phyloP scores from a whole-genome alignment of 2,888 invertebrate genomes.

The Phengaris arion region DNA sequence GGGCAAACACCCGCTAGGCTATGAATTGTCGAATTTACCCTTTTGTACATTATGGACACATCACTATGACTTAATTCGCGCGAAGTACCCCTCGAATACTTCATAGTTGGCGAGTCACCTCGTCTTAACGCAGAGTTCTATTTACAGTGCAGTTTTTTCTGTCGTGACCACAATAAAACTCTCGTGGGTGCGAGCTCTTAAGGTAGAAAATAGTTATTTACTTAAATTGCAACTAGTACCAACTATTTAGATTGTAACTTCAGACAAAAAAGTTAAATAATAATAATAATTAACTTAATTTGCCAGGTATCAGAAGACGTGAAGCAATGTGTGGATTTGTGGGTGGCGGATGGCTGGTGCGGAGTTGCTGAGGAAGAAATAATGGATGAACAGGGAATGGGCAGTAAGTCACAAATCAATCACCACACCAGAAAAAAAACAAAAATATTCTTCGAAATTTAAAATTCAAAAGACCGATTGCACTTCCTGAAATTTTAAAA shows the following conservation, averaged over 20 bases:
- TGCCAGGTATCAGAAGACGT: constrained; percentile 73
- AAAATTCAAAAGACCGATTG: background rate
- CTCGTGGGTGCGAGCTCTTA: too few species aligned
- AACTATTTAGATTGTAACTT: too few species aligned
- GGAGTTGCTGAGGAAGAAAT: constrained; percentile 71
- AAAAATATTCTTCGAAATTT: background rate
- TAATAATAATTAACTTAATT: background rate
- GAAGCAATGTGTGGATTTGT: constrained; percentile 68
- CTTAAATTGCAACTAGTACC: background rate
- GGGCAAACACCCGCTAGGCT: too few species aligned
- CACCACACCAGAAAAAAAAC: background rate
- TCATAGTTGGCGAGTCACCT: too few species aligned
- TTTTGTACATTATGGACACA: too few species aligned
- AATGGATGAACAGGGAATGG: constrained; percentile 64
- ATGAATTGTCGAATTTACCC: too few species aligned
- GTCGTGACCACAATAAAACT: too few species aligned
- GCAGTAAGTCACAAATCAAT: constrained; percentile 45
- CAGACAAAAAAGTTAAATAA: background rate
- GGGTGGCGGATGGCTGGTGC: constrained; percentile 73
- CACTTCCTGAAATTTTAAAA: background rate
- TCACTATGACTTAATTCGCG: too few species aligned
- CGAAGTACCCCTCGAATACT: too few species aligned
- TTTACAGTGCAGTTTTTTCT: too few species aligned
- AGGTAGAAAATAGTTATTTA: too few species aligned
- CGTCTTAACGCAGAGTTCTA: too few species aligned